These are phyloP conservation scores for Orycteropus afer DNA, from an alignment of 2,113 vertebrate genomes.

Conservation along the genomic window DNA sequence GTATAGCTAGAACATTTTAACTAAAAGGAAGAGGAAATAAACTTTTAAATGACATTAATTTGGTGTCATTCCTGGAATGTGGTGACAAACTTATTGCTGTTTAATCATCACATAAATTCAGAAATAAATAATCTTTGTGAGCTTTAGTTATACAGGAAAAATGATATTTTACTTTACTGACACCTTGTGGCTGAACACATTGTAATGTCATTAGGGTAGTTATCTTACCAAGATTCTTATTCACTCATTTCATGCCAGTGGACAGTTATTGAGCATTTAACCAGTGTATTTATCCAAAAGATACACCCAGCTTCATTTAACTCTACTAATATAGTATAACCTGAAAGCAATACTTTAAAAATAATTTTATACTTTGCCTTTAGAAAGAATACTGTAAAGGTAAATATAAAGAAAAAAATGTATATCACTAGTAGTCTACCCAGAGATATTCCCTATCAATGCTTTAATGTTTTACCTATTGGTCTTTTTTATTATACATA, in stretches of 20 bases:
- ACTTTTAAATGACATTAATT: background rate
- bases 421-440: background rate
- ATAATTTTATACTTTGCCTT: background rate
- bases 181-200: constrained; percentile 23
- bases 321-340: background rate
- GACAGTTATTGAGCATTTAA: background rate
- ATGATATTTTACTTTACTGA: background rate
- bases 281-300: background rate
- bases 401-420: background rate
- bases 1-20: background rate
- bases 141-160: background rate
- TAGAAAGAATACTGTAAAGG: background rate
- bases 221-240: background rate
- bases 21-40: background rate
- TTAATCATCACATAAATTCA: background rate
- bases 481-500: background rate
- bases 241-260: background rate
- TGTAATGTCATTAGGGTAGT: background rate
- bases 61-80: background rate
- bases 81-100: background rate
- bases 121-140: background rate
- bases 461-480: background rate
- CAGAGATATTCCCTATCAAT: background rate
- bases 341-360: background rate
- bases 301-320: background rate